Percentiles rank a stretch among this genome's conserved stretches.
These are phyloP conservation scores for Hypomecis punctinalis DNA, from an alignment of 2,888 invertebrate genomes.

Conservation along the genomic window DNA sequence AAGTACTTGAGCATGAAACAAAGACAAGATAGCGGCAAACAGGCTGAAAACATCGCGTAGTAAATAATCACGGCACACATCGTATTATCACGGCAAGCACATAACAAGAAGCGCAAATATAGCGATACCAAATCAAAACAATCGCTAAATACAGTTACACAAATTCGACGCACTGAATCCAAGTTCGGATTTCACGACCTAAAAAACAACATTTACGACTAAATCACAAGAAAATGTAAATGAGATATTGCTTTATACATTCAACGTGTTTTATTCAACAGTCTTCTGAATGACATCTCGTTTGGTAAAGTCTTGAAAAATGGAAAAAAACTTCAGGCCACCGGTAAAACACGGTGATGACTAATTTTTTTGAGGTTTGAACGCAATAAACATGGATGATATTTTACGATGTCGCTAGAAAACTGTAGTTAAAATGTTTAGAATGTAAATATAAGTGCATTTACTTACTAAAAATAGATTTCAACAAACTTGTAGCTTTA, in stretches of 20 bases:
- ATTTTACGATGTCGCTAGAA: neutral
- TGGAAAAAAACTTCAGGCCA: slow-evolving; percentile 47
- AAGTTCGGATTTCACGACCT: slow-evolving; percentile 37
- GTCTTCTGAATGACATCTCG: slow-evolving; percentile 47
- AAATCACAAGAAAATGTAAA: slow-evolving; percentile 50
- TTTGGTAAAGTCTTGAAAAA: slow-evolving; percentile 47
- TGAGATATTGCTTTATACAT: slow-evolving; percentile 50
- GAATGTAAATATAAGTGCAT: slow-evolving; percentile 43
- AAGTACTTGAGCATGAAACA: slow-evolving; percentile 4
- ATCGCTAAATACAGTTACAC: slow-evolving; percentile 49
- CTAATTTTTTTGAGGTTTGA: slow-evolving; percentile 53
- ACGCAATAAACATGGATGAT: slow-evolving; percentile 14
- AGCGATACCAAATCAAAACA: slow-evolving; percentile 38
- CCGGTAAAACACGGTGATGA: slow-evolving; percentile 58
- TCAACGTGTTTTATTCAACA: slow-evolving; percentile 53
- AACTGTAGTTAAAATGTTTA: slow-evolving; percentile 5
- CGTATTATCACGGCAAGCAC: slow-evolving; percentile 23
- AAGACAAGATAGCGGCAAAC: slow-evolving; percentile 10
- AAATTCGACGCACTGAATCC: slow-evolving; percentile 21
- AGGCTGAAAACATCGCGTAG: slow-evolving; percentile 8
- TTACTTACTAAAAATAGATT: slow-evolving; percentile 71
- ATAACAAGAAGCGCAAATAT: slow-evolving; percentile 38
- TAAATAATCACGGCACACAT: slow-evolving; percentile 19
- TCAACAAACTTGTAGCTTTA: slow-evolving; percentile 68
- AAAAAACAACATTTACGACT: slow-evolving; percentile 42